phyloP scores from a whole-genome alignment of 2,113 vertebrate species.

The Toxotes jaculatrix region DNA sequence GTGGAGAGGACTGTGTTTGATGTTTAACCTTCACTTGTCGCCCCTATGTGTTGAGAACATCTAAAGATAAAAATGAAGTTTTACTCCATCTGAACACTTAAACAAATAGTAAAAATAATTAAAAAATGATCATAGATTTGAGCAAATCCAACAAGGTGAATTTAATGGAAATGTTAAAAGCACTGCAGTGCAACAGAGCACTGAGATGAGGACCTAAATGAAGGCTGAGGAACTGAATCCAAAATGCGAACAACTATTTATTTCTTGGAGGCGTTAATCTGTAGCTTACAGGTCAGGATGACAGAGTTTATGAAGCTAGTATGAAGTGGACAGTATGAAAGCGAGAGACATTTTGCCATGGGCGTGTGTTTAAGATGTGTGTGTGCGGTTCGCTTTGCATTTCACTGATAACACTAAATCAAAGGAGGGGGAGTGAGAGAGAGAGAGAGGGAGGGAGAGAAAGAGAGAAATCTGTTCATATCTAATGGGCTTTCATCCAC shows the following conservation, averaged over 20 bases:
- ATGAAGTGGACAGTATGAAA: neutral
- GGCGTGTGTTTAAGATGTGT: slow-evolving; percentile 4
- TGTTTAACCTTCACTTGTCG: slow-evolving; percentile 55
- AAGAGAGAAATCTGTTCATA: neutral
- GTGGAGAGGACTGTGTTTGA: slow-evolving; percentile 24
- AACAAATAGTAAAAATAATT: neutral
- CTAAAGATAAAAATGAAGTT: slow-evolving; percentile 20
- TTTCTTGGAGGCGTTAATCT: slow-evolving; percentile 3
- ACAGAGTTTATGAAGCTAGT: neutral
- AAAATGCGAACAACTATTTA: slow-evolving; percentile 17
- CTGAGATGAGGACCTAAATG: neutral
- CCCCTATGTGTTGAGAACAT: slow-evolving; percentile 3
- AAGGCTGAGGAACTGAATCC: slow-evolving; percentile 3
- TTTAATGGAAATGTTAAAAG: neutral
- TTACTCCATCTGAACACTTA: neutral
- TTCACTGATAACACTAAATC: slow-evolving; percentile 36
- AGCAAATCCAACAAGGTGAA: neutral
- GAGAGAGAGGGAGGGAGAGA: neutral
- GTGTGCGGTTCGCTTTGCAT: slow-evolving; percentile 25
- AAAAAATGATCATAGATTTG: neutral
- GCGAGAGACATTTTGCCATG: neutral
- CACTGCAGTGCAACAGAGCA: too few species aligned
- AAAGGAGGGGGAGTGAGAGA: neutral
- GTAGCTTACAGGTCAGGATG: slow-evolving; percentile 3
- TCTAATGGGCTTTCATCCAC: slow-evolving; percentile 12